These are phyloP conservation scores for Pongo pygmaeus DNA, from an alignment of 2,113 vertebrate species.

Conservation along the genomic window DNA sequence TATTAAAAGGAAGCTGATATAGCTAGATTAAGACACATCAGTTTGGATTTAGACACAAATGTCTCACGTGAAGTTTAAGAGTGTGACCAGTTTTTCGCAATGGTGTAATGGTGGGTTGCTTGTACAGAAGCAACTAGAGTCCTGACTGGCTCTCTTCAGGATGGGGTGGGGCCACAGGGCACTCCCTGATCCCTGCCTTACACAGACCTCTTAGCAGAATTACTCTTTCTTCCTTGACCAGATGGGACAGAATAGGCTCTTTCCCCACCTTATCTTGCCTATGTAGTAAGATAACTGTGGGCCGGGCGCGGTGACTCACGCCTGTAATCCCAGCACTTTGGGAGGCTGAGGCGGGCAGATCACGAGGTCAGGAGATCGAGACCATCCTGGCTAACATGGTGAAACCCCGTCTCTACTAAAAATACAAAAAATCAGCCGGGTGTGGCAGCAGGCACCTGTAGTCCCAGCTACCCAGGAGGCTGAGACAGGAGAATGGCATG, in stretches of 20 bases:
- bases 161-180: not conserved
- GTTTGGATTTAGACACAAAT: conserved; percentile 26
- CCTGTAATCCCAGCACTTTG: too few relatives aligned
- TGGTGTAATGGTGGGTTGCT: not conserved
- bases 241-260: not conserved
- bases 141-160: not conserved
- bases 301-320: too few relatives aligned
- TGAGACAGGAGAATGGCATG: too few relatives aligned
- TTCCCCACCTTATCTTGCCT: not conserved
- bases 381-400: too few relatives aligned
- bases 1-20: not conserved
- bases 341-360: too few relatives aligned
- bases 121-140: not conserved
- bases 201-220: not conserved
- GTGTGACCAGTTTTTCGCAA: not conserved
- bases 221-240: not conserved
- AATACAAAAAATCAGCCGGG: too few relatives aligned
- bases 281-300: not conserved
- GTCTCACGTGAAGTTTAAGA: not conserved
- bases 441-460: too few relatives aligned
- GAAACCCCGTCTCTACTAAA: too few relatives aligned
- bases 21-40: not conserved
- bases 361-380: too few relatives aligned
- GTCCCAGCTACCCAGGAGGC: too few relatives aligned
- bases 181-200: not conserved